Evolutionary conservation across 2,113 vertebrate species (phyloP), one percentile per base, ranked within the genome.

Genomic region (Amphiprion ocellaris): DNA sequence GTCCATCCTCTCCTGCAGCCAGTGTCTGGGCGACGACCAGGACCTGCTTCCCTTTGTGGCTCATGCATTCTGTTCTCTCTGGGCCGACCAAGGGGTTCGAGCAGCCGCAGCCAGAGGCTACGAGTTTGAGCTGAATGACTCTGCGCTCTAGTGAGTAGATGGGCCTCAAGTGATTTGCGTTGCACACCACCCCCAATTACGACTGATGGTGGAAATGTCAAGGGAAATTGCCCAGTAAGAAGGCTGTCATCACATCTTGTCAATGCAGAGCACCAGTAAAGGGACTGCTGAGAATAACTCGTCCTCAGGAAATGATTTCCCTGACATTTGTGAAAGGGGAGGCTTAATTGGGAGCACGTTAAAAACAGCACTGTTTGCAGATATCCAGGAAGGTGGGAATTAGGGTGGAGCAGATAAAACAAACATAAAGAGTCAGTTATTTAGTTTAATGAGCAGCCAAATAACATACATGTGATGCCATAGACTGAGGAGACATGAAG

Each of bases 51-150:
- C 94, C 0, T 95, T 95, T 15, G 50, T 93, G 69, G 93, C 87
- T 17, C 94, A 92, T 0, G 92, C 95, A 28, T 85, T 95, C 68
- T 91, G 84, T 53, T 87, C 90, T 0, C 87, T 96, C n/a, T 95
- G 94, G 95, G 82, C 85, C 0, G 95, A 96, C 89, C 92, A 89
- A 55, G 93, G 93, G 1, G 93, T 96, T 68, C 85, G 87, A 77
- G 70, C 83, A 0, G 94, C 94, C 0, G 86, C 92, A 2, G 79
- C 89, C 39, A 90, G 93, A n/a, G 94, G 95, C 33, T 89, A 91
- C 16, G 94, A 95, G 83, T 96, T 91, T 62, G 87, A 93, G 46
- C 94, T 95, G 39, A 96, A 96, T 14, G 95, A 95, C 89, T 96
- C 95, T 0, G 95, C 95, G 0, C 92, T 95, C 23, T 96, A 95